Evolutionary conservation across 2,113 vertebrate genomes (phyloP).

Genomic region (Lichenostomus cassidix): DNA sequence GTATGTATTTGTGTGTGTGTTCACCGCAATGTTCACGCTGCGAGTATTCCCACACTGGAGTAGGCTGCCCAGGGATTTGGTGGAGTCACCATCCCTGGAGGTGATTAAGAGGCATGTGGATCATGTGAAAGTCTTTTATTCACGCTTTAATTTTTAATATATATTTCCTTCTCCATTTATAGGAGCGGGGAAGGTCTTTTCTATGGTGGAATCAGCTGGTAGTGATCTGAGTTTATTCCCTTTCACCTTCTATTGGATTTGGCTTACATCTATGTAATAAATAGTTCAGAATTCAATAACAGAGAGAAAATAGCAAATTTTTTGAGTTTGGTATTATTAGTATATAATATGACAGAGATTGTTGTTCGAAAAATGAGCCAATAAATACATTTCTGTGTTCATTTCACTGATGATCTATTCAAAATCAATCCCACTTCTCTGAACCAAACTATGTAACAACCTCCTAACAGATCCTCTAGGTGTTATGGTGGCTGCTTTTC

Average conservation of each 20-base stretch:
- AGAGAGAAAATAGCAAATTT: neutral
- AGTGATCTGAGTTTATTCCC: neutral
- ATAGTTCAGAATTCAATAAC: neutral
- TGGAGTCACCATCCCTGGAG: neutral
- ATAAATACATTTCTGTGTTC: neutral
- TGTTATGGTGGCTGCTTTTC: neutral
- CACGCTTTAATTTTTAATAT: neutral
- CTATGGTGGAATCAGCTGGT: neutral
- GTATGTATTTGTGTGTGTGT: fast-evolving
- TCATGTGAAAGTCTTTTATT: neutral
- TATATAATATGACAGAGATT: fast-evolving
- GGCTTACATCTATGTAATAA: neutral
- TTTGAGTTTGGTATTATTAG: neutral
- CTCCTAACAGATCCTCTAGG: neutral
- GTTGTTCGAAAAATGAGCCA: neutral
- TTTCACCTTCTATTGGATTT: neutral
- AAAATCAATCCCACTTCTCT: neutral
- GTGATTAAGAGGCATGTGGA: neutral
- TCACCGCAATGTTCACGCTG: fast-evolving
- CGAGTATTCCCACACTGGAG: fast-evolving
- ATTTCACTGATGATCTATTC: neutral
- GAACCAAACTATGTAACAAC: neutral
- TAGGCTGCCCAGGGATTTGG: neutral
- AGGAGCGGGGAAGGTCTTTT: neutral
- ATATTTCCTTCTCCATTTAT: fast-evolving